Conservation (phyloP, 2,113 vertebrate genomes). For the Syrrhaptes paradoxus region DNA sequence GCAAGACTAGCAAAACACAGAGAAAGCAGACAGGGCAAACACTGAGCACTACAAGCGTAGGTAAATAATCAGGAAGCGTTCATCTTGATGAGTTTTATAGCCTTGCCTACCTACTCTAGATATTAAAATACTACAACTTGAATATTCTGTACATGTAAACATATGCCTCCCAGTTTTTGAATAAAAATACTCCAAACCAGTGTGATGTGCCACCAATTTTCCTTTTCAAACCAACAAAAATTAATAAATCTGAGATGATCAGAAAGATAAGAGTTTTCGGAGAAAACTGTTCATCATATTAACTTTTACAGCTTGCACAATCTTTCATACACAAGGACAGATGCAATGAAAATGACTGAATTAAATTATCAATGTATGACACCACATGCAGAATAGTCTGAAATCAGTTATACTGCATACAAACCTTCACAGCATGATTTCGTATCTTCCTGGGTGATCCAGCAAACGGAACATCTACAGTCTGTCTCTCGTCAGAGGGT, state of each 20-base stretch:
- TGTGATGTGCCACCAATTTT: background rate
- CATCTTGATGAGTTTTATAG: background rate
- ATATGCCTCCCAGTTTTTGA: background rate
- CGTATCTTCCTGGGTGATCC: conserved; percentile 85
- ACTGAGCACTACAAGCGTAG: background rate
- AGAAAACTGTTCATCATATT: background rate
- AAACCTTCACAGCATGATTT: conserved; percentile 86
- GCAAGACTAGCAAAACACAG: background rate
- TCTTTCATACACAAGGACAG: background rate
- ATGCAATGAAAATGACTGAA: background rate
- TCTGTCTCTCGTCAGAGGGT: conserved; percentile 82
- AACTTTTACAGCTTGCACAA: background rate
- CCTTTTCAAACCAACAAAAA: background rate
- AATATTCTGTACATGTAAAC: background rate
- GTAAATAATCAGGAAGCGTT: background rate
- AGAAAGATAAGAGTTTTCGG: background rate
- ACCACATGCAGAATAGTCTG: accelerated
- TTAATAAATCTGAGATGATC: background rate
- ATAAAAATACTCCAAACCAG: background rate
- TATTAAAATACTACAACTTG: background rate
- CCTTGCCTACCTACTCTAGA: background rate
- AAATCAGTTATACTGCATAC: background rate
- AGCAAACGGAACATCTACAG: conserved; percentile 79
- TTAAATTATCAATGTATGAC: background rate
- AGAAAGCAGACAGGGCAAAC: background rate